Evolutionary conservation across 2,797 vertebrate genomes (phyloP), one percentile per base, ranked within the genome.

Genomic region (Ctenopoma multispine): DNA sequence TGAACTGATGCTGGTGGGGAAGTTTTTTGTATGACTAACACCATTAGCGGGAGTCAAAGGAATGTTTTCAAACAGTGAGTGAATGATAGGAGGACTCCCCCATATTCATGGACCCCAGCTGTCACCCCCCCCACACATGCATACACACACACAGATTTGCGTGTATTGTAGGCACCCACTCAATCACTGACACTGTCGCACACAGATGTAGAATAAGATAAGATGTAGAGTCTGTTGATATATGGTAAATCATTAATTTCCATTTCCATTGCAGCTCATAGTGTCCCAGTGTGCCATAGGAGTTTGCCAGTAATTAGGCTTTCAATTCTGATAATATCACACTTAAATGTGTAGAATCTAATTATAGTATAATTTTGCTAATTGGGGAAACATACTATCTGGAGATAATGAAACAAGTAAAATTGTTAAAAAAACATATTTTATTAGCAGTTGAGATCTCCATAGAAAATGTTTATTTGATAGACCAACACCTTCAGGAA

Each of bases 41-140:
- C 48, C 67, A 72, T 80, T 63, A 72, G 31, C 31, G 65, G 15
- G 34, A 77, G 31, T 77, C 64, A 79, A 86, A 83, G 64, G 55
- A 75, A 51, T 56, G 69, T 46, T 73, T 68, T 80, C 77, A 66
- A 65, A 79, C 79, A 67, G 55, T 60, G 63, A 76, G 41, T 77
- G 82, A 82, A 18, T 81, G 82, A 86, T 80, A 58, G 64, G 63
- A 63, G 72, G 34, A 41, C 46, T 55, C 53, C 47, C 47, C 34
- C 17, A 41, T 15, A 59, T 36, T 47, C 20, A 58, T 18, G 4
- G 23, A 65, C 29, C 27, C 66, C 58, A 23, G 38, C 53, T 57
- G 53, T 51, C 58, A 49, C 57, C 7, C 27, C 31, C 6, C 29
- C 6, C 29, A 24, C 63, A 59, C 72, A 51, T 54, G 10, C 43